phyloP scores from a whole-genome alignment of 2,888 invertebrate genomes.

The Leucophenga maculata region DNA sequence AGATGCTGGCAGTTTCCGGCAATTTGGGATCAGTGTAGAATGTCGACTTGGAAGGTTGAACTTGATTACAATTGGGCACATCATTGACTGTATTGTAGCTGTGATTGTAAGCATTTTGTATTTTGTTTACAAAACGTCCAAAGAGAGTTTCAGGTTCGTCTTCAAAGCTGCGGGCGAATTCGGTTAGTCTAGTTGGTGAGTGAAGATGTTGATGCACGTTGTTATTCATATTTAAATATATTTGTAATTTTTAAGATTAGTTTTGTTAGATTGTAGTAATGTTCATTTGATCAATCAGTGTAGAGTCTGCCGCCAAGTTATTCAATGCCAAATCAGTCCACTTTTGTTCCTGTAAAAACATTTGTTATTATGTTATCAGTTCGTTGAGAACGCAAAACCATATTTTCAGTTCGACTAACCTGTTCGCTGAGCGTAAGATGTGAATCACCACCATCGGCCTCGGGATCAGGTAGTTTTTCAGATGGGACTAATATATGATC shows the following conservation, averaged over 20 bases:
- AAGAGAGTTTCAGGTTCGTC: slow-evolving; percentile 71
- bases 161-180: slow-evolving; percentile 78
- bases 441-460: slow-evolving; percentile 92
- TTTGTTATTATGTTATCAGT: background rate
- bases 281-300: slow-evolving; percentile 70
- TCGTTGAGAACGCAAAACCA: background rate
- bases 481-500: slow-evolving; percentile 90
- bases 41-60: slow-evolving; percentile 58
- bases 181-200: slow-evolving; percentile 80
- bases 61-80: slow-evolving; percentile 53
- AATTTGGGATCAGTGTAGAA: slow-evolving; percentile 50
- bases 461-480: slow-evolving; percentile 92
- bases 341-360: slow-evolving; percentile 75
- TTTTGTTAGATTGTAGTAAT: slow-evolving; percentile 66
- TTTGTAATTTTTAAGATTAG: slow-evolving; percentile 32
- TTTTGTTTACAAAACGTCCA: slow-evolving; percentile 71
- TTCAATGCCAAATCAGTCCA: slow-evolving; percentile 78
- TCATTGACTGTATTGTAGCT: slow-evolving; percentile 71
- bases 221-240: slow-evolving; percentile 30
- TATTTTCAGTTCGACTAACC: slow-evolving; percentile 26
- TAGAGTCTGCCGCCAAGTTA: slow-evolving; percentile 70
- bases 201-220: slow-evolving; percentile 77
- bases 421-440: slow-evolving; percentile 91
- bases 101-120: slow-evolving; percentile 71
- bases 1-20: slow-evolving; percentile 27